phyloP scores from a whole-genome alignment of 2,888 invertebrate species.

The Cheilosia soror region DNA sequence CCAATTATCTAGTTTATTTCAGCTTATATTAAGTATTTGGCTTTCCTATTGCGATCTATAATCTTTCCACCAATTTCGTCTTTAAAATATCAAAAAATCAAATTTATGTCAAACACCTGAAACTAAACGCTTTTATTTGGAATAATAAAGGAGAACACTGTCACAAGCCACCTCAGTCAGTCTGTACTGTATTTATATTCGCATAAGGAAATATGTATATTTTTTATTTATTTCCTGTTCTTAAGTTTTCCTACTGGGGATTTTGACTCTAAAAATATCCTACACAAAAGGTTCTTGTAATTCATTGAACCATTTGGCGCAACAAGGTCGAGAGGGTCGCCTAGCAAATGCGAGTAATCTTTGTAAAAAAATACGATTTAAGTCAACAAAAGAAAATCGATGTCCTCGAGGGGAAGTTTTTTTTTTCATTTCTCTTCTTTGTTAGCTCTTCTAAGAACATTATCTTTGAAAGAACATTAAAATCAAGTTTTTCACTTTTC shows the following conservation, averaged over 20 bases:
- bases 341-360: constrained; percentile 20
- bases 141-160: not conserved
- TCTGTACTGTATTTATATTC: not conserved
- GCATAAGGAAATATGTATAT: not conserved
- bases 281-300: constrained; percentile 37
- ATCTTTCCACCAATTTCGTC: not conserved
- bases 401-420: constrained; percentile 26
- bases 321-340: constrained; percentile 47
- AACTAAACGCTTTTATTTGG: constrained; percentile 1
- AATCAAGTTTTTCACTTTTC: not conserved
- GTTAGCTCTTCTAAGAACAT: constrained; percentile 30
- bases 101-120: constrained; percentile 3
- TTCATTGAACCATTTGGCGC: constrained; percentile 50
- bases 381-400: constrained; percentile 57
- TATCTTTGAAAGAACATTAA: constrained; percentile 47
- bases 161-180: too few relatives aligned
- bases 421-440: not conserved
- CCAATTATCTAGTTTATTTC: too few relatives aligned
- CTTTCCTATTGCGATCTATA: not conserved
- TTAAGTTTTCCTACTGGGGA: constrained; percentile 10
- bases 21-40: too few relatives aligned
- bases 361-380: constrained; percentile 41
- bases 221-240: constrained; percentile 8
- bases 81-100: constrained; percentile 2
- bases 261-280: constrained; percentile 47